These are phyloP conservation scores for Malurus splendens DNA, from an alignment of 2,797 vertebrate genomes.

Conservation along the genomic window DNA sequence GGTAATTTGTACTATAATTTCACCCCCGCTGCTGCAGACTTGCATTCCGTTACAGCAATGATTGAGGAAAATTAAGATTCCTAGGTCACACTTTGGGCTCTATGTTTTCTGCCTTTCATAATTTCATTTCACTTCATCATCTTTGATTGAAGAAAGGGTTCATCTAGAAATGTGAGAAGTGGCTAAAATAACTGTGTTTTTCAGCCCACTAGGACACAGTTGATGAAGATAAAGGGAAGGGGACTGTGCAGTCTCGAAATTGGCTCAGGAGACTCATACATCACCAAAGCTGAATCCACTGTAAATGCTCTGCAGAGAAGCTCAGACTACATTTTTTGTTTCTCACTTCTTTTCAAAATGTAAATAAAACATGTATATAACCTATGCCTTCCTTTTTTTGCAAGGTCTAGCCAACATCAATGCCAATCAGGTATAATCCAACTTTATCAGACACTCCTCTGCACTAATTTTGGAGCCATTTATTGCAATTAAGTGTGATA, in stretches of 20 bases:
- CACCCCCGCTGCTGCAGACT: conserved; percentile 72
- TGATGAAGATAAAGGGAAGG: not conserved
- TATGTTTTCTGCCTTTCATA: conserved; percentile 66
- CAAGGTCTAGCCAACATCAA: not conserved
- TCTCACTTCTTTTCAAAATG: not conserved
- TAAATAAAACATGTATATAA: not conserved
- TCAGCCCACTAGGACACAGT: not conserved
- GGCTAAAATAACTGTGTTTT: not conserved
- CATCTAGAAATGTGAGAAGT: conserved; percentile 44
- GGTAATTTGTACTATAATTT: conserved; percentile 79
- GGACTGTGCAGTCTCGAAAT: not conserved
- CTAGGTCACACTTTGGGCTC: conserved; percentile 69
- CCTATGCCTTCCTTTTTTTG: not conserved
- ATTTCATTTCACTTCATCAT: conserved; percentile 63
- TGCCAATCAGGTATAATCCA: not conserved
- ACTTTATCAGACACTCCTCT: not conserved
- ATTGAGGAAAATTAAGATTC: conserved; percentile 77
- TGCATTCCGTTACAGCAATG: conserved; percentile 70
- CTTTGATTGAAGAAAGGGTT: conserved; percentile 36
- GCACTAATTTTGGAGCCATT: not conserved
- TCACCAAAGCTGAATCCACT: not conserved
- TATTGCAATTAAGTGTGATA: not conserved
- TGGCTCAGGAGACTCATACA: not conserved
- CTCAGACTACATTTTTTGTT: not conserved
- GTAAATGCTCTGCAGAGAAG: not conserved